Percentiles rank a stretch among this genome's conserved stretches.
Evolutionary conservation across 2,797 vertebrate species (phyloP).

Genomic region (Tolypeutes matacus): DNA sequence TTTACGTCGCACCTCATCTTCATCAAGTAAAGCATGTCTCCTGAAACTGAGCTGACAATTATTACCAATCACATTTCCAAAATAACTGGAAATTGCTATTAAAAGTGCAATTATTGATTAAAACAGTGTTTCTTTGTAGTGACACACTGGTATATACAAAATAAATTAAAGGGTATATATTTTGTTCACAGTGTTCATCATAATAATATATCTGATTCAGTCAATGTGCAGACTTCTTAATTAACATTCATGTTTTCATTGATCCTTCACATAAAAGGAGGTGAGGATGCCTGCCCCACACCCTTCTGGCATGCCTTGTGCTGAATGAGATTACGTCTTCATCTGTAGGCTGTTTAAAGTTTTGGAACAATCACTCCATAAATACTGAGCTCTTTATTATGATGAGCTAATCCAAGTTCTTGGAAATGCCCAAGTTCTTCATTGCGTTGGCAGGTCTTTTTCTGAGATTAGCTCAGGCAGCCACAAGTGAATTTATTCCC

Average conservation of each 20-base stretch:
- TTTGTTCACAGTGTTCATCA: not conserved
- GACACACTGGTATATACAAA: not conserved
- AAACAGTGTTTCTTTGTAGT: not conserved
- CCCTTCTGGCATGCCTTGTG: too few relatives aligned
- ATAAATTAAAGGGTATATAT: not conserved
- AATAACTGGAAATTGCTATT: not conserved
- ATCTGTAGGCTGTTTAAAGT: not conserved
- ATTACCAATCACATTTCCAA: not conserved
- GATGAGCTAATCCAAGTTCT: not conserved
- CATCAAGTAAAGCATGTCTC: too few relatives aligned
- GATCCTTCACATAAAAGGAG: not conserved
- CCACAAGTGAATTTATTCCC: not conserved
- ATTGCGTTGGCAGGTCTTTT: not conserved
- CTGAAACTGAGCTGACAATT: not conserved
- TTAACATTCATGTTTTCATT: accelerated
- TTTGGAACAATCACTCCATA: not conserved
- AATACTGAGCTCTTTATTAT: not conserved
- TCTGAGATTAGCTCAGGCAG: not conserved
- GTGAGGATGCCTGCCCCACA: not conserved
- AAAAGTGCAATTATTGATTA: not conserved
- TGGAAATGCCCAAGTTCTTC: not conserved
- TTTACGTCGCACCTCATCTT: too few relatives aligned
- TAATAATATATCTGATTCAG: not conserved
- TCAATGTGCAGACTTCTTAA: accelerated
- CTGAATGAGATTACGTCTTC: not conserved